phyloP scores from a whole-genome alignment of 2,797 vertebrate genomes.

The Potorous gilbertii region DNA sequence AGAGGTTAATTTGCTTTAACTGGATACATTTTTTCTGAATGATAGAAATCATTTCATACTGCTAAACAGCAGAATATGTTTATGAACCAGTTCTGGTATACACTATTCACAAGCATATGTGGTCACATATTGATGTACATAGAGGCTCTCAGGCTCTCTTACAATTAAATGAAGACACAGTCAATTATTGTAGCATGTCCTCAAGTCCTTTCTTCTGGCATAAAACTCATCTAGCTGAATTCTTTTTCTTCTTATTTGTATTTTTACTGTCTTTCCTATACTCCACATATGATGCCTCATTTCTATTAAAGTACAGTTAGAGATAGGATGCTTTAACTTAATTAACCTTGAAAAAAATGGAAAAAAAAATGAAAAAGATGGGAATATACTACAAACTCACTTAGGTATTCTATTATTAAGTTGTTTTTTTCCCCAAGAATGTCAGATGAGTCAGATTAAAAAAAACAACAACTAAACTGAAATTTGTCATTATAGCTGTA shows the following conservation, averaged over 20 bases:
- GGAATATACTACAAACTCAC: constrained; percentile 25
- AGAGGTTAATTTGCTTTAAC: constrained; percentile 28
- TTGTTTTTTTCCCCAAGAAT: not conserved
- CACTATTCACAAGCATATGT: constrained; percentile 52
- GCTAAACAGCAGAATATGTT: constrained; percentile 19
- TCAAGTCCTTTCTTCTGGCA: constrained; percentile 42
- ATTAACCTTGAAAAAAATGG: not conserved
- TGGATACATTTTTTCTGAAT: constrained; percentile 28
- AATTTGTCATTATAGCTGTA: not conserved
- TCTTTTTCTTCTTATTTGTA: not conserved
- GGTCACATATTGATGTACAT: constrained; percentile 21
- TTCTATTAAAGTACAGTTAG: constrained; percentile 42
- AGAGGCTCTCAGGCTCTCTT: constrained; percentile 47
- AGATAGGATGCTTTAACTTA: constrained; percentile 49
- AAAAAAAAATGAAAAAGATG: too few species aligned
- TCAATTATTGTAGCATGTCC: constrained; percentile 57
- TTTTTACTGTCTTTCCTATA: not conserved
- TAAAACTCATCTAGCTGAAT: constrained; percentile 50
- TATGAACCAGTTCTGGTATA: not conserved
- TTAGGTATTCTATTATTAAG: not conserved
- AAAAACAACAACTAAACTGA: constrained; percentile 21
- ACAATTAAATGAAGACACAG: constrained; percentile 3
- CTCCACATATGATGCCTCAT: constrained; percentile 2
- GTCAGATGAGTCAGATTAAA: constrained; percentile 38
- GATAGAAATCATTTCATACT: constrained; percentile 17